A percentile compares a stretch with the other conserved stretches of the same genome.
phyloP scores from a whole-genome alignment of 2,888 invertebrate genomes.

The Chironomus riparius region DNA sequence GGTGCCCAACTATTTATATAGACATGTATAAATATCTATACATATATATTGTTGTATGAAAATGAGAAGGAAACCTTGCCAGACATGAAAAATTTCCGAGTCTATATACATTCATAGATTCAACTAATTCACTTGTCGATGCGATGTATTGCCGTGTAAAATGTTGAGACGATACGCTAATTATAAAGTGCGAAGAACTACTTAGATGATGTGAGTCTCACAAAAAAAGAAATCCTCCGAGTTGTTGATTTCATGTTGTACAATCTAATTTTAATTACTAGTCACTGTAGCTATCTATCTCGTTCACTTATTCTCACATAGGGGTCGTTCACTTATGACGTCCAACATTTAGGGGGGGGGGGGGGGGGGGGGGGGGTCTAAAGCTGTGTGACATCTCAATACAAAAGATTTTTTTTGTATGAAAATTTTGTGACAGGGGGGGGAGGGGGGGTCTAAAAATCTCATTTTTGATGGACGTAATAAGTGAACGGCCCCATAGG shows the following conservation, averaged over 20 bases:
- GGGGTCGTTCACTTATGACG: too few species aligned
- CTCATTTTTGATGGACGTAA: too few species aligned
- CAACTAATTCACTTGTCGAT: background rate
- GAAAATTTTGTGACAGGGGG: too few species aligned
- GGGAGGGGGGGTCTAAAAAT: too few species aligned
- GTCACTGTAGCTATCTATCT: background rate
- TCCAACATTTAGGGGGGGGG: too few species aligned
- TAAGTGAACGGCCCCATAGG: too few species aligned
- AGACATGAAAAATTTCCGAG: background rate
- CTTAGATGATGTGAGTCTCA: slow-evolving; percentile 9
- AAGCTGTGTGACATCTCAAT: too few species aligned
- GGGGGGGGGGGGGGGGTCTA: too few species aligned
- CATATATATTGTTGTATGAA: background rate
- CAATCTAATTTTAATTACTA: slow-evolving; percentile 23
- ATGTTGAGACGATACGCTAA: slow-evolving; percentile 22
- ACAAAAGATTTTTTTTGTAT: too few species aligned
- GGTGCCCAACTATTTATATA: background rate
- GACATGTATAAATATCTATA: too few species aligned
- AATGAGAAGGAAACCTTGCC: background rate
- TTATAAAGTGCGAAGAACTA: slow-evolving; percentile 23
- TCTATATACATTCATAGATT: background rate
- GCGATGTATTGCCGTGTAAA: background rate
- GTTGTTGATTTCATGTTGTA: slow-evolving; percentile 23
- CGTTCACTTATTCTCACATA: background rate
- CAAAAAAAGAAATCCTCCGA: background rate